Evolutionary conservation across 1,140 invertebrate species (phyloP).

Genomic region (Megathymus violae): DNA sequence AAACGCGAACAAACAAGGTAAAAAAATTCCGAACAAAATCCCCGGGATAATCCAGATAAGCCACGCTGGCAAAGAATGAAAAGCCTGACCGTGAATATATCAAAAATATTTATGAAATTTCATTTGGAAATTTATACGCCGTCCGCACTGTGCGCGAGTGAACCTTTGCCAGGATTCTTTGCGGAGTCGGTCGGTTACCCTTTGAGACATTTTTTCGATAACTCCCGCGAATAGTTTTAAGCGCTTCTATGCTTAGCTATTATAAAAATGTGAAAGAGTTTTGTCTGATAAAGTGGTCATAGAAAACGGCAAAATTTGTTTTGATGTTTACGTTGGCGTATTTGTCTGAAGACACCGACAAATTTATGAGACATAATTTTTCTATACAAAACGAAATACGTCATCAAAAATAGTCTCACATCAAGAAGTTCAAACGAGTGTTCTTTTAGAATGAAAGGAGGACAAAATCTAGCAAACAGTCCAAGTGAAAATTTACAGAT

Average conservation of each 20-base stretch:
- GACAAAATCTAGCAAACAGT: too few species aligned
- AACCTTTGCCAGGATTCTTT: conserved; percentile 52
- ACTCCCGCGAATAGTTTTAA: neutral
- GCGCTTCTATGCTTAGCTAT: neutral
- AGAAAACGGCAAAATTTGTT: neutral
- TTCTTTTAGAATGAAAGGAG: too few species aligned
- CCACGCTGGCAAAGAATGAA: conserved; percentile 75
- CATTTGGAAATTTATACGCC: conserved; percentile 64
- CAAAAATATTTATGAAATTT: conserved; percentile 75
- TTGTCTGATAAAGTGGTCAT: neutral
- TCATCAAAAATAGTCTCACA: too few species aligned
- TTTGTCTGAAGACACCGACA: too few species aligned
- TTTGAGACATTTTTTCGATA: conserved; percentile 26
- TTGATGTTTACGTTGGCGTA: neutral
- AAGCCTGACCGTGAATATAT: conserved; percentile 80
- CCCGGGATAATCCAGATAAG: conserved; percentile 77
- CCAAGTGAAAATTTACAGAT: too few species aligned
- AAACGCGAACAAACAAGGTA: conserved; percentile 69
- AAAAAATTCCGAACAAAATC: conserved; percentile 67
- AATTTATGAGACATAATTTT: too few species aligned
- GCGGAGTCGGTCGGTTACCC: conserved; percentile 36
- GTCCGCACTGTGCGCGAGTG: conserved; percentile 41
- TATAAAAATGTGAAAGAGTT: neutral
- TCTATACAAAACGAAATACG: too few species aligned
- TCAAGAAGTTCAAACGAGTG: too few species aligned